A percentile compares a stretch with the other conserved stretches of the same genome.
Conservation (phyloP, 2,797 vertebrate genomes). For the Holocentrus rufus region DNA sequence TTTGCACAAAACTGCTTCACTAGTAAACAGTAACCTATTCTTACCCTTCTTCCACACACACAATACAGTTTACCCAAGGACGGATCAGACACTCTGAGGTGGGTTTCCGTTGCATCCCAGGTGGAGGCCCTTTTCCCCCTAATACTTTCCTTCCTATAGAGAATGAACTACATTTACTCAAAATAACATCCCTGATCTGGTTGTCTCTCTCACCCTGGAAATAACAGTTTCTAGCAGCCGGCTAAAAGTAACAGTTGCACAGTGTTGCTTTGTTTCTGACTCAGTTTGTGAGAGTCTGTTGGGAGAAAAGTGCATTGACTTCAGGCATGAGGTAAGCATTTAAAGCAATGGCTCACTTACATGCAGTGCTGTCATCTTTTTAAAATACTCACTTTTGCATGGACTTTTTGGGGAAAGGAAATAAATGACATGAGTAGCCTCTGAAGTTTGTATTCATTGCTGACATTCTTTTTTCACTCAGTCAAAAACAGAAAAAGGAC, state of each 20-base stretch:
- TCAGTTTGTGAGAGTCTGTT: constrained; percentile 18
- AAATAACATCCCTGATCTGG: constrained; percentile 45
- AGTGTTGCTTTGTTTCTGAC: constrained; percentile 23
- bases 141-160: neutral
- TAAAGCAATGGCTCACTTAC: neutral
- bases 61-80: constrained; percentile 23
- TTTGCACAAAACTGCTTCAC: neutral
- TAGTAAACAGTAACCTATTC: neutral
- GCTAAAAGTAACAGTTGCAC: constrained; percentile 38
- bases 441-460: no score
- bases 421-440: no score
- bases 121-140: constrained; percentile 8
- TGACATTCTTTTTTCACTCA: no score
- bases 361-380: neutral
- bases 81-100: constrained; percentile 23
- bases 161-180: constrained; percentile 9
- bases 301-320: constrained; percentile 15
- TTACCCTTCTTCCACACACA: neutral
- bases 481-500: no score
- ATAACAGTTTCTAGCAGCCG: constrained; percentile 38
- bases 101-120: constrained; percentile 18
- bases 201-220: constrained; percentile 32
- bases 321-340: neutral
- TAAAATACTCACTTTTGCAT: neutral
- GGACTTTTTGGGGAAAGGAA: no score